A percentile compares a stretch with the other conserved stretches of the same genome.
Evolutionary conservation across 2,888 invertebrate species (phyloP).

Genomic region (Plemyria rubiginata): DNA sequence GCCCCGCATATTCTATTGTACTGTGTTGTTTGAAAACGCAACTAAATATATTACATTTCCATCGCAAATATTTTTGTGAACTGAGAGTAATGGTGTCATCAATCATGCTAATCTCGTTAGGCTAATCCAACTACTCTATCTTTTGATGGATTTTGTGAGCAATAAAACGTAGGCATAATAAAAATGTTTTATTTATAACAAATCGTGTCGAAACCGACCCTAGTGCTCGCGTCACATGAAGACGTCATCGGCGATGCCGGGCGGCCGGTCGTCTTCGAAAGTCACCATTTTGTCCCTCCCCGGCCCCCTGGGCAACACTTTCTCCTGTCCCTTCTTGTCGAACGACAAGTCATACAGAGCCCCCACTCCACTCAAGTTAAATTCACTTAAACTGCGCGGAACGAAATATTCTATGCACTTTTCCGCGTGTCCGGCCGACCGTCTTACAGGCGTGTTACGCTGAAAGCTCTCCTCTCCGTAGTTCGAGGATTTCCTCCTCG

Average conservation of each 20-base stretch:
- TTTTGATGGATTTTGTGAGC: slow-evolving; percentile 22
- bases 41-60: slow-evolving; percentile 22
- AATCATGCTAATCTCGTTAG: slow-evolving; percentile 35
- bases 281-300: slow-evolving; percentile 92
- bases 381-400: slow-evolving; percentile 93
- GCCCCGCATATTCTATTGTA: slow-evolving; percentile 16
- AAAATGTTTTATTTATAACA: slow-evolving; percentile 68
- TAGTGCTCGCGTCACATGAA: slow-evolving; percentile 89
- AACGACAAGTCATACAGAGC: slow-evolving; percentile 52
- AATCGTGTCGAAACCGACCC: slow-evolving; percentile 59
- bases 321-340: slow-evolving; percentile 56
- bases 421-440: slow-evolving; percentile 76
- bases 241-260: slow-evolving; percentile 87
- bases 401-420: slow-evolving; percentile 92
- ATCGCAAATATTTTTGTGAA: slow-evolving; percentile 25
- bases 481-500: slow-evolving; percentile 73
- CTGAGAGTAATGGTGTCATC: slow-evolving; percentile 27
- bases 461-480: slow-evolving; percentile 81
- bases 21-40: slow-evolving; percentile 21
- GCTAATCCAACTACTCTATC: slow-evolving; percentile 32
- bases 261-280: slow-evolving; percentile 89
- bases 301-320: slow-evolving; percentile 68
- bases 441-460: slow-evolving; percentile 30
- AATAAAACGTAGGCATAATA: slow-evolving; percentile 39
- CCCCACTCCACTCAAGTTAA: slow-evolving; percentile 88